Conservation (phyloP, 2,797 vertebrate species). For the Centroberyx gerrardi region DNA sequence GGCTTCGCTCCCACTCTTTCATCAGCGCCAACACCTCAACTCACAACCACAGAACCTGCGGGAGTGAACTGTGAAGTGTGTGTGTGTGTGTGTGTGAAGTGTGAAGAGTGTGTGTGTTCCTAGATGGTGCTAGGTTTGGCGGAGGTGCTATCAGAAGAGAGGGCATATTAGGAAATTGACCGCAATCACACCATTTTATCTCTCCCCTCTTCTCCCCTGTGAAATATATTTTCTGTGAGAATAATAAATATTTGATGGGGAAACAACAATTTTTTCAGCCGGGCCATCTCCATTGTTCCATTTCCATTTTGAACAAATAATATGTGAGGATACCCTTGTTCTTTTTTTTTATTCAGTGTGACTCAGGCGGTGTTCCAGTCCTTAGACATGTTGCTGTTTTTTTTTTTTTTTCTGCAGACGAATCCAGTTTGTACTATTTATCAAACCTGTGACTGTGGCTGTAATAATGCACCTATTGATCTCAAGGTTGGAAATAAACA, state of each 20-base stretch:
- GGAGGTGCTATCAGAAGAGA: neutral
- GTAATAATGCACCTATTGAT: conserved; percentile 65
- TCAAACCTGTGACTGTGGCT: conserved; percentile 49
- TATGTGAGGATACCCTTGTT: neutral
- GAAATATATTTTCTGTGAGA: neutral
- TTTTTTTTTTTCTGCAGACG: conserved; percentile 20
- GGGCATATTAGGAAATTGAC: neutral
- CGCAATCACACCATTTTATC: neutral
- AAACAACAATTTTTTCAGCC: neutral
- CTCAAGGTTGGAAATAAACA: conserved; percentile 32
- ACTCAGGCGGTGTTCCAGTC: conserved; percentile 10
- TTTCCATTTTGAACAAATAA: neutral
- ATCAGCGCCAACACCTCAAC: conserved; percentile 2
- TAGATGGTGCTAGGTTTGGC: neutral
- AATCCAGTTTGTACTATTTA: conserved; percentile 56
- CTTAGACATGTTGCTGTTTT: neutral
- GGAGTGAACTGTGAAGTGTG: neutral
- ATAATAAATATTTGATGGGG: neutral
- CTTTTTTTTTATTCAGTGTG: neutral
- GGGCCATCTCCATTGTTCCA: neutral
- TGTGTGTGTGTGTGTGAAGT: neutral
- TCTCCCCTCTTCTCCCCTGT: neutral
- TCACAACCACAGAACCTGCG: neutral
- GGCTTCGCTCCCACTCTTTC: neutral
- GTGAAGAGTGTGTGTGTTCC: neutral